Base-by-base conservation (phyloP, 2,888 invertebrate species). In the Eupithecia subfuscata region DNA sequence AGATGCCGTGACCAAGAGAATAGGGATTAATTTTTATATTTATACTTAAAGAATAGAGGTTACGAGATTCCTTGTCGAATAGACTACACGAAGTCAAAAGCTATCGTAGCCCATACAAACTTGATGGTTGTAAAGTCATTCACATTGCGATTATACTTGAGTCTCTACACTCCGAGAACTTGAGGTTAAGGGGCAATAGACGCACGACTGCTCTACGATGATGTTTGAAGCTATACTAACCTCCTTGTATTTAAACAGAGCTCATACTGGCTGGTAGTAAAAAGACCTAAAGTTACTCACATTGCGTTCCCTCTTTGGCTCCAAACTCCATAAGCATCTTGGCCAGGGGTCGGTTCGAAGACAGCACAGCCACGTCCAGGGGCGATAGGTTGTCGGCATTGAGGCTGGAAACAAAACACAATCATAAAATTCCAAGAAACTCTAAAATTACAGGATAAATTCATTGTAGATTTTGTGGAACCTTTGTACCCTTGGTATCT, bases 331-430 rank as follows among this genome's bases (percentile, higher is more conserved):
- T 96, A 79, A 99, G 96, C 96, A 99, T 97, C 93, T 97, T 98
- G 74, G 98, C 98, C 90, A 99, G 96, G 71, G 97, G 97, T 83
- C 97, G 96, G 90, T 99, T 98, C 91, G 97, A 97, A 87, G 98
- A 97, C 88, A 99, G 95, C 71, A 99, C 98, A 0, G 99, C 99
- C 79, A 99, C 97, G 91, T 99, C 99, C 90, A 99, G 92, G 0
- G 98, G 97, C 14, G 98, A 98, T 80, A 99, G 93, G 34, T 98
- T 97, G 91, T 99, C 99, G 76, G 96, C 96, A 90, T 98, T 99
- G 84, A 98, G 96, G 90, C 99, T 98, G 95, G 11, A 95, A 88
- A 65, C 82, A 83, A 82, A 73, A 7, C 5, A 65, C 12, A 34
- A 0, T n/a, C n/a, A 18, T 37, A n/a, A 40, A 34, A n/a, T 40